Base-by-base conservation (phyloP, 2,888 invertebrate species). In the Acheta domesticus region DNA sequence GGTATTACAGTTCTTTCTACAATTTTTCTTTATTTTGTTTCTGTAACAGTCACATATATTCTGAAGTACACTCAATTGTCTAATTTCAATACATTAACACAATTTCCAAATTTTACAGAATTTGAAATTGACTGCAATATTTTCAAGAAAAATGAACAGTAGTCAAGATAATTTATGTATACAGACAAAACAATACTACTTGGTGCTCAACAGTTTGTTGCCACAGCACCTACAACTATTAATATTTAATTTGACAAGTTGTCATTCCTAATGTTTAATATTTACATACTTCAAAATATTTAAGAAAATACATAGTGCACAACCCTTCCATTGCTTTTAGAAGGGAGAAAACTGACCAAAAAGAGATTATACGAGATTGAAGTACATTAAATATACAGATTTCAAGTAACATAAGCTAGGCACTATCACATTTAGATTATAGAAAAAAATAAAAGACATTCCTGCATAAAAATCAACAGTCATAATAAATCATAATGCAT, bases 291-390 rank as follows among this genome's bases (percentile, higher is more conserved):
- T 14, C 62, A 62, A 62, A 62, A 62, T 62, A 19, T 62, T 19
- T 62, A 62, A 19, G 62, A 62, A 62, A 62, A 62, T 62, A 62
- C 62, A 62, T 62, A 62, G 62, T 62, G n/a, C 62, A 62, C 62
- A 62, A 62, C 62, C 62, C 62, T 62, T 62, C n/a, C 62, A 62
- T 14, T 62, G n/a, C 3, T 19, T 62, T n/a, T 12, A 36, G 36
- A 36, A 36, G 62, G 62, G 62, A 62, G 62, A 62, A 62, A 62
- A 62, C 62, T 62, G 62, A 62, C 16, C 14, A 62, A 14, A 62
- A 62, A 62, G n/a, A 19, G n/a, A 62, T n/a, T n/a, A 62, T 62
- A 62, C 4, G n/a, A 62, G 62, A 62, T 62, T 62, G n/a, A 62
- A 62, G n/a, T 12, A 62, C 62, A 62, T n/a, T 62, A 14, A 62